Percentiles rank a stretch among this genome's conserved stretches.
These are phyloP conservation scores for Zaprionus lachaisei DNA, from an alignment of 1,140 invertebrate genomes.

Conservation along the genomic window DNA sequence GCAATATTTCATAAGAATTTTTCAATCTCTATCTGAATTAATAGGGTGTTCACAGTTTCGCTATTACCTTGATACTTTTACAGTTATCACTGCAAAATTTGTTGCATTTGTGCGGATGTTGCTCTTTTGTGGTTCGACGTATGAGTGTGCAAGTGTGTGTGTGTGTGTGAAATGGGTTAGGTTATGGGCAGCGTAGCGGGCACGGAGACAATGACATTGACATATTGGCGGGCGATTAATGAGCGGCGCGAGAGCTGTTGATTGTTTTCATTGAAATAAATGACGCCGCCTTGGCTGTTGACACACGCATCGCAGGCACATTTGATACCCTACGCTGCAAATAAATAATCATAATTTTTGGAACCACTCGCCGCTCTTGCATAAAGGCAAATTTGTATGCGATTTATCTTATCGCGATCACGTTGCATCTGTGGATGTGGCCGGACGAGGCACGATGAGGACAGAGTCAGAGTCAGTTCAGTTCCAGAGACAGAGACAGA, in stretches of 20 bases:
- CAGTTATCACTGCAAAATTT: slow-evolving; percentile 38
- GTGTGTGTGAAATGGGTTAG: slow-evolving; percentile 42
- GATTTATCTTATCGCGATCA: slow-evolving; percentile 81
- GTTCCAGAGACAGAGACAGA: not conserved
- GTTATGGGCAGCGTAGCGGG: slow-evolving; percentile 31
- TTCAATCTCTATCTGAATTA: not conserved
- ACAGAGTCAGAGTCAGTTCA: not conserved
- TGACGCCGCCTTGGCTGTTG: slow-evolving; percentile 71
- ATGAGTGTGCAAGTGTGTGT: slow-evolving; percentile 6
- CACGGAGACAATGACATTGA: slow-evolving; percentile 65
- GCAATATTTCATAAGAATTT: not conserved
- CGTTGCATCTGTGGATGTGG: slow-evolving; percentile 64
- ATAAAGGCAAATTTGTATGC: slow-evolving; percentile 79
- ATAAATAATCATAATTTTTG: slow-evolving; percentile 74
- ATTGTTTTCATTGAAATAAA: slow-evolving; percentile 81
- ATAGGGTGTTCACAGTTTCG: not conserved
- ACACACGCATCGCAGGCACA: slow-evolving; percentile 72
- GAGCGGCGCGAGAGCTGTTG: slow-evolving; percentile 61
- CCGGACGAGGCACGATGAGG: slow-evolving; percentile 9
- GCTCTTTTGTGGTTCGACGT: not conserved
- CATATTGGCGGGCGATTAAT: slow-evolving; percentile 75
- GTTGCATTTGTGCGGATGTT: slow-evolving; percentile 3
- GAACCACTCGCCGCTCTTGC: slow-evolving; percentile 53
- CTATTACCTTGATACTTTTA: slow-evolving; percentile 10
- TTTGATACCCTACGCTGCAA: slow-evolving; percentile 66